These are phyloP conservation scores for Microhierax caerulescens DNA, from an alignment of 2,797 vertebrate species.

Conservation along the genomic window DNA sequence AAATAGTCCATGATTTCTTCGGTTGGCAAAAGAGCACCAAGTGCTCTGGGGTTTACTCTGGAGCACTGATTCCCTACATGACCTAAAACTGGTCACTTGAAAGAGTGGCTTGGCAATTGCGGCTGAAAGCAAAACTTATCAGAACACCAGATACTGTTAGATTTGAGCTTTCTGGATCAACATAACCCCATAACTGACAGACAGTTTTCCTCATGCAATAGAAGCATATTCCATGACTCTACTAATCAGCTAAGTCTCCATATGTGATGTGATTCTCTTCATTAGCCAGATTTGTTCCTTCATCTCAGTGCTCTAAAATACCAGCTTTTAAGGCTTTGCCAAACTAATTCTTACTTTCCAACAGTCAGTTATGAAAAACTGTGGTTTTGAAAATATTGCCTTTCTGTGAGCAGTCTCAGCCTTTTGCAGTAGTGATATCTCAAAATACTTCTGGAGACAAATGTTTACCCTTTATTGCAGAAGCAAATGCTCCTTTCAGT, in stretches of 20 bases:
- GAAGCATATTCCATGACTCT: not conserved
- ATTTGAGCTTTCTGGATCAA: not conserved
- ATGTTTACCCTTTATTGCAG: not conserved
- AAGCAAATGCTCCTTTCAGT: not conserved
- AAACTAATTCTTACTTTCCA: conserved; percentile 2
- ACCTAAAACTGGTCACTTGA: not conserved
- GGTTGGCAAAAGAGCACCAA: not conserved
- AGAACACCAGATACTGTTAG: not conserved
- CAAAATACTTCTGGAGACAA: not conserved
- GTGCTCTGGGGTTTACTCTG: not conserved
- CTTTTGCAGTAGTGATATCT: not conserved
- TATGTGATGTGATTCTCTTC: not conserved
- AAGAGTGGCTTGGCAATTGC: not conserved
- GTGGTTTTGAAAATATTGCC: not conserved
- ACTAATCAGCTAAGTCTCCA: not conserved
- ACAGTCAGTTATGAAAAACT: not conserved
- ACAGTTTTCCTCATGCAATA: not conserved
- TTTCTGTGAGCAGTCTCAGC: not conserved
- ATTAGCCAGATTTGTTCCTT: conserved; percentile 14
- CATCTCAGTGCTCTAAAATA: not conserved
- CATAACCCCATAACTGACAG: not conserved
- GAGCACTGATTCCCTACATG: not conserved
- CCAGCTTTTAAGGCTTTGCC: not conserved
- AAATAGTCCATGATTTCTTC: not conserved
- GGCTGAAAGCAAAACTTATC: not conserved